Percentiles rank a stretch among this genome's conserved stretches.
phyloP scores from a whole-genome alignment of 2,888 invertebrate species.

The Pachymerium ferrugineum region DNA sequence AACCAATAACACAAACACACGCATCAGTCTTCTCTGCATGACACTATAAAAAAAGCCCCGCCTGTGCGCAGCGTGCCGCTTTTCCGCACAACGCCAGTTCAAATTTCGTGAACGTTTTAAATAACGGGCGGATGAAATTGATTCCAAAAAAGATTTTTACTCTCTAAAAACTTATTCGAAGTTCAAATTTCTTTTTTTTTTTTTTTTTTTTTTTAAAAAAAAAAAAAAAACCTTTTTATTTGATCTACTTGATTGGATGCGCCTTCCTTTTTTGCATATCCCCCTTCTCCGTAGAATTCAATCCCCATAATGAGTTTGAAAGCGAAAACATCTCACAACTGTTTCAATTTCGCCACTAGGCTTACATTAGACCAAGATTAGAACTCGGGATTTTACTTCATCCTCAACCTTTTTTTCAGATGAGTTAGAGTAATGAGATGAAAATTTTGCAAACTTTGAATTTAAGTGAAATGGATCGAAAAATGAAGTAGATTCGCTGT shows the following conservation, averaged over 20 bases:
- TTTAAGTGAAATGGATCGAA: no score
- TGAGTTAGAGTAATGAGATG: not conserved
- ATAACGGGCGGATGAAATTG: no score
- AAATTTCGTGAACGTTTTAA: not conserved
- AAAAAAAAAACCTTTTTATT: no score
- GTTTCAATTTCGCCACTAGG: not conserved
- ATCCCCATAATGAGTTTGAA: conserved; percentile 10
- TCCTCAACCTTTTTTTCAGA: no score
- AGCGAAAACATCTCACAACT: conserved; percentile 6
- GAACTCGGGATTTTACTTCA: no score
- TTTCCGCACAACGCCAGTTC: not conserved
- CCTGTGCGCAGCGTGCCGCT: not conserved
- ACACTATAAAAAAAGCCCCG: not conserved
- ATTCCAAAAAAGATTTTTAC: not conserved
- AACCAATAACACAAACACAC: conserved; percentile 21
- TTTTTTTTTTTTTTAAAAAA: not conserved
- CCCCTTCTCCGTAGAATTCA: not conserved
- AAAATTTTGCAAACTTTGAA: no score
- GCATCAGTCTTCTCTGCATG: conserved; percentile 15
- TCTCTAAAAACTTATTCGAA: not conserved
- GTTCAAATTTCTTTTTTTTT: not conserved
- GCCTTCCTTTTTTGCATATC: not conserved
- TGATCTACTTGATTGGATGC: not conserved
- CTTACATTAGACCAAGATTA: conserved; percentile 5
- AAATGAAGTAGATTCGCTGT: no score